These are phyloP conservation scores for Dendrolimus houi DNA, from an alignment of 2,888 invertebrate species.

Conservation along the genomic window DNA sequence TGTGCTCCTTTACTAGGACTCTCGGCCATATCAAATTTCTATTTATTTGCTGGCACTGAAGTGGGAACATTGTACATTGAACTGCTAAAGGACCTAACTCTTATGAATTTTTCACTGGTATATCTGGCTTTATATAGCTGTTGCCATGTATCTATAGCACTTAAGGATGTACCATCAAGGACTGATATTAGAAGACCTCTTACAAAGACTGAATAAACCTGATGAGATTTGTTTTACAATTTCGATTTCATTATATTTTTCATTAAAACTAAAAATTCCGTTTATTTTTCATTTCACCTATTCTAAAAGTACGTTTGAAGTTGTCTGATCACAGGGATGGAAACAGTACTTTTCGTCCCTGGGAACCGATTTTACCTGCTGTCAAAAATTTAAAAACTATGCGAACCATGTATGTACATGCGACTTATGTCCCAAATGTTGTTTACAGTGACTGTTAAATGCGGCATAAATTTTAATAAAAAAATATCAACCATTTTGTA, in stretches of 20 bases:
- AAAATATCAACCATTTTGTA: no score
- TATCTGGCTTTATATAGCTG: slow-evolving; percentile 52
- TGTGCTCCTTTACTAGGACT: slow-evolving; percentile 85
- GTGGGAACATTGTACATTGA: slow-evolving; percentile 84
- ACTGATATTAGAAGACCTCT: slow-evolving; percentile 27
- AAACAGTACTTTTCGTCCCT: no score
- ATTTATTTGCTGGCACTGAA: slow-evolving; percentile 86
- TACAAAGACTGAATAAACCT: slow-evolving; percentile 17
- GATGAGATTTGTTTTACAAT: not conserved
- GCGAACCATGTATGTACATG: no score
- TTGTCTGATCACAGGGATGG: no score
- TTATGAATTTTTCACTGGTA: slow-evolving; percentile 41
- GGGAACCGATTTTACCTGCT: no score
- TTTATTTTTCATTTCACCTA: no score
- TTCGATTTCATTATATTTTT: not conserved
- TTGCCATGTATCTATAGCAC: slow-evolving; percentile 63
- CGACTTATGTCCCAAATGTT: no score
- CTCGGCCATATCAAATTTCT: slow-evolving; percentile 91
- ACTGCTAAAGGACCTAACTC: slow-evolving; percentile 64
- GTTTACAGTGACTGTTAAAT: no score
- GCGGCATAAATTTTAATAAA: no score
- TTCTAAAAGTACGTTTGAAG: no score
- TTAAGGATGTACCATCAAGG: slow-evolving; percentile 52
- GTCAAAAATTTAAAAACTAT: no score
- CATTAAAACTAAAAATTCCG: no score